These are phyloP conservation scores for Festucalex cinctus DNA, from an alignment of 2,113 vertebrate species.

Conservation along the genomic window DNA sequence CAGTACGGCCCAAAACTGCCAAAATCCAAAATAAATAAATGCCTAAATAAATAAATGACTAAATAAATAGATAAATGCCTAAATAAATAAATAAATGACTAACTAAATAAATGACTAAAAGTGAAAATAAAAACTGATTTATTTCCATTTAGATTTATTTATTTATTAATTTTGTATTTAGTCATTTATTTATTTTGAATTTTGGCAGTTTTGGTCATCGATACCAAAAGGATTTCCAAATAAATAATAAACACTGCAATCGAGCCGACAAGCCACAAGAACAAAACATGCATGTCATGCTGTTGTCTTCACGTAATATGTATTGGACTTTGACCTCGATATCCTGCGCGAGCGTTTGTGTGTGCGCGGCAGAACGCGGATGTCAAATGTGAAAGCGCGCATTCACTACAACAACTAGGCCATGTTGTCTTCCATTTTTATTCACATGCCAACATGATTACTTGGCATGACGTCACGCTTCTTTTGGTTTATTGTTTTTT, in stretches of 20 bases:
- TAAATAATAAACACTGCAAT: neutral
- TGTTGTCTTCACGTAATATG: conserved; percentile 39
- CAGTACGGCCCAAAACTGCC: too few species aligned
- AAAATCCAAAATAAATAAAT: too few species aligned
- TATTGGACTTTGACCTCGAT: conserved; percentile 52
- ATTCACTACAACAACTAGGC: conserved; percentile 12
- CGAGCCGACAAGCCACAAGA: neutral
- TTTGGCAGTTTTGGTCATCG: neutral
- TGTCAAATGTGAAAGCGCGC: conserved; percentile 31
- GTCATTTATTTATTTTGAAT: too few species aligned
- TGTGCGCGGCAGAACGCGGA: conserved; percentile 35
- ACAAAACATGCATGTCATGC: conserved; percentile 2
- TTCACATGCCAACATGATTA: neutral
- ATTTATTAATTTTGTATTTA: too few species aligned
- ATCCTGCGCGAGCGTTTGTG: conserved; percentile 13
- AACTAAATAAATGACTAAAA: too few species aligned
- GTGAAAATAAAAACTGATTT: too few species aligned
- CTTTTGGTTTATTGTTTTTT: neutral
- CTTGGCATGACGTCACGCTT: neutral
- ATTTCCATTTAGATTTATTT: too few species aligned
- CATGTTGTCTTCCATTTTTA: neutral
- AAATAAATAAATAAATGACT: too few species aligned
- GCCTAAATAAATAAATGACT: too few species aligned
- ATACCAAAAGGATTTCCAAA: neutral
- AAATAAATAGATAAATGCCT: too few species aligned